Base-by-base conservation (phyloP, 2,888 invertebrate genomes). In the Acleris laterana region DNA sequence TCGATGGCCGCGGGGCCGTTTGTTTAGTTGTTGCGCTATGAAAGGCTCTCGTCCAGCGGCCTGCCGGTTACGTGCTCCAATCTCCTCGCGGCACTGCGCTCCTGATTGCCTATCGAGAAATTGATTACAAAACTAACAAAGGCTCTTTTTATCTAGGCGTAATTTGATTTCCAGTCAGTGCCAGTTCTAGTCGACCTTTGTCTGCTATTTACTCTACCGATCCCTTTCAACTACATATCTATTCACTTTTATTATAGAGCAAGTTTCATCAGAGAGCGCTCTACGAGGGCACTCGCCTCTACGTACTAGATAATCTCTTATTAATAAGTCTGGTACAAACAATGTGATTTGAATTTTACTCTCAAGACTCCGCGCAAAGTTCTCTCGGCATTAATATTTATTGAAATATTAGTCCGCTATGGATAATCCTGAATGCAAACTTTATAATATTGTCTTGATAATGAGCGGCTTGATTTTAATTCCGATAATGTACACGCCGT, bases 1-100 rank as follows among this genome's bases (percentile, higher is more conserved):
- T 71, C 49, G 52, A 59, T 25, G 64, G 22, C 55, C 64, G 50
- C 58, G 57, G 62, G 57, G 32, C 49, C 38, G 63, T 66, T 71
- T 71, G 69, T 71, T 71, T 70, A 68, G 70, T 61, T 57, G 59
- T 61, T 66, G 60, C 59, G 48, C 53, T 59, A 25, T 53, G 50
- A 55, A 51, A 22, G 44, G 42, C 56, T 16, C 57, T 46, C 46
- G 57, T 28, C 57, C 32, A 38, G 5, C 57, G 25, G 44, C 11
- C 19, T 11, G 17, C 53, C 38, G 38, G 53, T 32, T 52, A 48
- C 61, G 61, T 66, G 61, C 57, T 66, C 57, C 61, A 32, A 57
- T 52, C 61, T 66, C 38, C 56, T 48, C 46, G 17, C 61, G 7
- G 32, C 46, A 50, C 66, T 61, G 59, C 16, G 48, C 60, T 49